A percentile compares a stretch with the other conserved stretches of the same genome.
phyloP scores from a whole-genome alignment of 2,888 invertebrate species.

The Macrophya annulata region DNA sequence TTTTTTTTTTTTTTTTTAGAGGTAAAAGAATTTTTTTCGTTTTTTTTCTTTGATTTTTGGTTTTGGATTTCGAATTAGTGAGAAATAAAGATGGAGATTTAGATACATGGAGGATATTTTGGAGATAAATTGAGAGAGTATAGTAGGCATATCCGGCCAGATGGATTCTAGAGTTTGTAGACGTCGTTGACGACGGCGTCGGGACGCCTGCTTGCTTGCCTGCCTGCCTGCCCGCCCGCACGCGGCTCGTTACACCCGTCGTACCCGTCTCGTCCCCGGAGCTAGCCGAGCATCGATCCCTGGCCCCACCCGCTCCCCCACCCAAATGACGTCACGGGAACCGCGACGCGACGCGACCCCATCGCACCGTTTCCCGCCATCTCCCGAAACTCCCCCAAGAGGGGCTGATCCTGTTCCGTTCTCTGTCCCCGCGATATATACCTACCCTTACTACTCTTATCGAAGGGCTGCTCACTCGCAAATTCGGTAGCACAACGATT shows the following conservation, averaged over 20 bases:
- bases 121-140: neutral
- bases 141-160: neutral
- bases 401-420: constrained; percentile 22
- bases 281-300: constrained; percentile 71
- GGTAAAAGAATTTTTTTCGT: neutral
- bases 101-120: neutral
- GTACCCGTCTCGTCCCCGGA: constrained; percentile 63
- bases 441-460: neutral
- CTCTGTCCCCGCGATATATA: neutral
- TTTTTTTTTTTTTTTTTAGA: neutral
- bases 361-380: constrained; percentile 46
- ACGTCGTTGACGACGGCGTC: constrained; percentile 45
- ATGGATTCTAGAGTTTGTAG: constrained; percentile 30
- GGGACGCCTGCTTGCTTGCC: constrained; percentile 52
- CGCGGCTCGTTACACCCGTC: constrained; percentile 63
- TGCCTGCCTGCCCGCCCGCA: constrained; percentile 46
- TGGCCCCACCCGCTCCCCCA: constrained; percentile 65
- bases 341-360: constrained; percentile 45
- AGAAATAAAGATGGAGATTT: neutral
- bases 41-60: too few relatives aligned
- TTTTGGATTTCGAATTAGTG: too few relatives aligned
- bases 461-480: too few relatives aligned
- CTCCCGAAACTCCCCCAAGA: constrained; percentile 30
- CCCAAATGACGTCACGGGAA: constrained; percentile 72
- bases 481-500: too few relatives aligned